Evolutionary conservation across 2,888 invertebrate genomes (phyloP).

Genomic region (Rotaria magnacalcarata): DNA sequence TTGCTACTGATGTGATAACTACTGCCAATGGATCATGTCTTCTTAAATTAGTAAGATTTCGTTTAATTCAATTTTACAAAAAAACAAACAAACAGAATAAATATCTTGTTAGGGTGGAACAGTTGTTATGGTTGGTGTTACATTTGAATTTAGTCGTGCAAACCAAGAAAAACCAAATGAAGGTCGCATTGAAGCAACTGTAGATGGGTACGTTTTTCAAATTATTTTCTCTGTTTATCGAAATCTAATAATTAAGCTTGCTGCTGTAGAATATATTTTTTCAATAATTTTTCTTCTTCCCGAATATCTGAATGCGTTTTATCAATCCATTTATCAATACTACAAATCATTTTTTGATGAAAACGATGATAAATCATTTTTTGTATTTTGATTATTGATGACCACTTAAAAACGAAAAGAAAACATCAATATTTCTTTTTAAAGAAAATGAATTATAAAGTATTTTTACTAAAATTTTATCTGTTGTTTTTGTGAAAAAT

Average conservation of each 20-base stretch:
- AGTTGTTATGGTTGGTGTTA: constrained; percentile 5
- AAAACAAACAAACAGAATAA: too few relatives aligned
- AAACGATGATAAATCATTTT: constrained; percentile 23
- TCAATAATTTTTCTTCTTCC: constrained; percentile 17
- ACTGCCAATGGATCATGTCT: constrained; percentile 21
- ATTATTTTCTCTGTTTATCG: background rate
- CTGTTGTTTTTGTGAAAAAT: background rate
- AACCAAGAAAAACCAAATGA: constrained; percentile 30
- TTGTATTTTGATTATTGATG: constrained; percentile 7
- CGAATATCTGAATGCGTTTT: background rate
- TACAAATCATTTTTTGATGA: constrained; percentile 23
- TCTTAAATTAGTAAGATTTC: background rate
- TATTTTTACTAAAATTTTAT: constrained; percentile 3
- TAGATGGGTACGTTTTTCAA: background rate
- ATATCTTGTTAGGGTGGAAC: constrained; percentile 5
- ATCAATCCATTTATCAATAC: constrained; percentile 21
- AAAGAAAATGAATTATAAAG: background rate
- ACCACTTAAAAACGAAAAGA: background rate
- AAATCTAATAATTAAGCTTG: background rate
- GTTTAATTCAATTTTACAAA: too few relatives aligned
- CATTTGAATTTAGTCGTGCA: constrained; percentile 33
- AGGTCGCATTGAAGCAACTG: constrained; percentile 33
- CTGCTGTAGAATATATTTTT: background rate
- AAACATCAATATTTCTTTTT: background rate
- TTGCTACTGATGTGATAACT: background rate